Percentiles rank a stretch among this genome's conserved stretches.
Evolutionary conservation across 2,888 invertebrate species (phyloP).

Genomic region (Salpingus planirostris): DNA sequence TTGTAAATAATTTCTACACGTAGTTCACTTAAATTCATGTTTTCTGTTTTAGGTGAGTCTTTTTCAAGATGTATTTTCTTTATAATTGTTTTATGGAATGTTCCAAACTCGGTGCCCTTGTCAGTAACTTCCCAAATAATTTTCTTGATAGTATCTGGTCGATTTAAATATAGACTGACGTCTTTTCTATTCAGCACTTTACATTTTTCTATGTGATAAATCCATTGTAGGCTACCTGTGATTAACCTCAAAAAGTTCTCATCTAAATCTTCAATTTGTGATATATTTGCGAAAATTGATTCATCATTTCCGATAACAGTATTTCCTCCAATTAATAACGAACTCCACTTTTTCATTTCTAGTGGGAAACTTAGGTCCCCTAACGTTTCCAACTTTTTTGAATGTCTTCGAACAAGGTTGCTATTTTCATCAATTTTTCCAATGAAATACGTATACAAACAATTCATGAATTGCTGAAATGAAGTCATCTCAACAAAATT

Average conservation of each 20-base stretch:
- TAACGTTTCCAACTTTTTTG: conserved; percentile 44
- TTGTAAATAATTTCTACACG: conserved; percentile 37
- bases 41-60: conserved; percentile 17
- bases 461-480: no score
- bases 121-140: neutral
- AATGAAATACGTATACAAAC: no score
- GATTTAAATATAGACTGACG: conserved; percentile 47
- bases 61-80: neutral
- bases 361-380: conserved; percentile 61
- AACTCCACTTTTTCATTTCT: conserved; percentile 50
- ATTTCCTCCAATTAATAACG: conserved; percentile 25
- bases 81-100: neutral
- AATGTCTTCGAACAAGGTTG: conserved; percentile 48
- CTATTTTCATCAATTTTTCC: no score
- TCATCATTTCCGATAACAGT: conserved; percentile 2
- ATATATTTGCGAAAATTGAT: conserved; percentile 24
- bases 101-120: neutral
- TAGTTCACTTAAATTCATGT: conserved; percentile 34
- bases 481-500: no score
- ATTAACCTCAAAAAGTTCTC: no score
- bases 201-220: conserved; percentile 40
- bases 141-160: conserved; percentile 28
- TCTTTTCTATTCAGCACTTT: conserved; percentile 36
- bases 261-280: conserved; percentile 21
- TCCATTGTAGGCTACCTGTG: conserved; percentile 47